Evolutionary conservation across 2,113 vertebrate genomes (phyloP), one percentile per base, ranked within the genome.

Genomic region (Oryzias celebensis): DNA sequence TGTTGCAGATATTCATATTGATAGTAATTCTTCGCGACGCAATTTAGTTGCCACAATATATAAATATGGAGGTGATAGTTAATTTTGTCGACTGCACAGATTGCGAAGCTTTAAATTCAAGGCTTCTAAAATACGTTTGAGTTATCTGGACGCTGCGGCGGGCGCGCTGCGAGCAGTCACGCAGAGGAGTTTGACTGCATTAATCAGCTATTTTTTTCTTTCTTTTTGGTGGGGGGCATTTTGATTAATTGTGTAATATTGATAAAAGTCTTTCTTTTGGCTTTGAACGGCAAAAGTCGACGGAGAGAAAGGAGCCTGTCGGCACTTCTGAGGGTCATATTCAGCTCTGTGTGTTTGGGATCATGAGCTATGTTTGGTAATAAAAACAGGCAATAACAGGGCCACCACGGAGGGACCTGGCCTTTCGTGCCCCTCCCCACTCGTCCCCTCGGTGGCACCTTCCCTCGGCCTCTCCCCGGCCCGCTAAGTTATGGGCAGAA

Each of bases 351-450:
- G 82, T 85, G 79, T 75, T 84, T 78, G 78, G 71, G 67, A 64
- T 84, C 52, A n/a, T 94, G 93, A 95, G 93, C 92, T 92, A 93
- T 90, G 90, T 91, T 90, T 90, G 91, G 92, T 93, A 96, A 95
- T 94, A 95, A 95, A 95, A 93, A 91, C 92, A 94, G 93, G 93
- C 94, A 95, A 94, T 96, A 96, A 94, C 91, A 90, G 86, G 91
- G 90, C 89, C 93, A 92, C 92, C 94, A 95, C 94, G 91, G 89
- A 91, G 93, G 94, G 92, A 92, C 92, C 89, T 85, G 90, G 91
- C 92, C 93, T 91, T 20, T 91, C 88, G 89, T 86, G 91, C 75
- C 83, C 65, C 59, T 52, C 54, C 62, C 31, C 64, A 41, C 0
- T 42, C 69, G 62, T 69, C 66, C 56, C 24, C 69, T 62, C 5